Conservation (phyloP, 2,113 vertebrate species). For the Platysternon megacephalum region DNA sequence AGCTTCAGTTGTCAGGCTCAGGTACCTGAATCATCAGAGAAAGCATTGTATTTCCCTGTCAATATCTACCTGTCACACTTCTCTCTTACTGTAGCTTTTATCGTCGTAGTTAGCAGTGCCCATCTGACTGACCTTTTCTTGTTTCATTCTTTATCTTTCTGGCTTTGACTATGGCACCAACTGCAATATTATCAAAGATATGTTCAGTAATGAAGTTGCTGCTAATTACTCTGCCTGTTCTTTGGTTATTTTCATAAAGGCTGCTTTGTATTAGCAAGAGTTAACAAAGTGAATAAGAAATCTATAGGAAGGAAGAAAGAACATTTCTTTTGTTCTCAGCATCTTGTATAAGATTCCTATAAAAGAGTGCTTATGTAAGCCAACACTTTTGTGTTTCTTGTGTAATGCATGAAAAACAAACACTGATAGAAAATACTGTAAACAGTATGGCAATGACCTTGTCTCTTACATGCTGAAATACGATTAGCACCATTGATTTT, state of each 20-base stretch:
- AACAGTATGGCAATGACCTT: not conserved
- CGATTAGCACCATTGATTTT: not conserved
- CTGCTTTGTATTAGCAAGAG: not conserved
- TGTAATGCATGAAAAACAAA: not conserved
- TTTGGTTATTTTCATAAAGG: not conserved
- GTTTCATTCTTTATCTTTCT: not conserved
- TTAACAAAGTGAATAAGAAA: not conserved
- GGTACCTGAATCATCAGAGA: not conserved
- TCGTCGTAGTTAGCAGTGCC: not conserved
- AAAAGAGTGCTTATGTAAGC: not conserved
- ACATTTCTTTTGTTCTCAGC: not conserved
- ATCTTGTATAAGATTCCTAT: not conserved
- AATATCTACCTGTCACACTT: not conserved
- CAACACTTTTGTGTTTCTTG: not conserved
- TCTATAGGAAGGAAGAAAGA: not conserved
- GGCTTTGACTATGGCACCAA: not conserved
- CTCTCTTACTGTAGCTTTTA: not conserved
- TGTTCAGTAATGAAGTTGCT: not conserved
- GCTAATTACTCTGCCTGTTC: not conserved
- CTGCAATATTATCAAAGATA: not conserved
- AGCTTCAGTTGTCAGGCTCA: not conserved
- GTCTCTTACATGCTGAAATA: not conserved
- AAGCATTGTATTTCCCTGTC: not conserved
- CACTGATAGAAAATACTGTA: not conserved
- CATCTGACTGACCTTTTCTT: not conserved